Conservation (phyloP, 2,113 vertebrate genomes). For the Entomyzon cyanotis region DNA sequence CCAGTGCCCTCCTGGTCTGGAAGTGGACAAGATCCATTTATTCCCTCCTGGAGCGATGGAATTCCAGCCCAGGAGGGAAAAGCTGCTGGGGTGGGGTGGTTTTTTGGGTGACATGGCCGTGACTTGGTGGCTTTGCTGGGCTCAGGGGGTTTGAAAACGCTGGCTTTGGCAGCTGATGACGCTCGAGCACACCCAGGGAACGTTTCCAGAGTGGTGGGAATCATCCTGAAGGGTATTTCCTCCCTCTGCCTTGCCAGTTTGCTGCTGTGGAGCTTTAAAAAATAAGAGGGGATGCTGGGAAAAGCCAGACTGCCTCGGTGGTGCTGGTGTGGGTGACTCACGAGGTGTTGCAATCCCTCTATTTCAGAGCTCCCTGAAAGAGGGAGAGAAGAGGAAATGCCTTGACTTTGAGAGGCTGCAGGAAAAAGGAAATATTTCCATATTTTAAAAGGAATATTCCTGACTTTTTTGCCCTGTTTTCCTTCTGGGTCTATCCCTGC, state of each 20-base stretch:
- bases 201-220: accelerated
- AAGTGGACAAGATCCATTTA: no score
- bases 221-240: not conserved
- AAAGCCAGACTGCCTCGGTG: accelerated
- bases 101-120: no score
- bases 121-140: not conserved
- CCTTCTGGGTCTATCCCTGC: not conserved
- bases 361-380: not conserved
- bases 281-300: not conserved
- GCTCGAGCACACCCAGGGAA: not conserved
- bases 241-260: not conserved
- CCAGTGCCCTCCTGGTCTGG: no score
- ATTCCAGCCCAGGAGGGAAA: no score
- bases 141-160: accelerated
- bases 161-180: not conserved
- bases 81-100: no score
- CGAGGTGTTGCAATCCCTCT: not conserved
- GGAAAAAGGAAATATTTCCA: not conserved
- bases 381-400: not conserved
- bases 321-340: not conserved
- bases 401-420: not conserved
- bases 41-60: no score
- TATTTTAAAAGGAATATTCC: not conserved
- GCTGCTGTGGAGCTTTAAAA: not conserved
- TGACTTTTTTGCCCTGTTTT: accelerated